Evolutionary conservation across 2,797 vertebrate species (phyloP).

Genomic region (Paratrypauchen microcephalus): DNA sequence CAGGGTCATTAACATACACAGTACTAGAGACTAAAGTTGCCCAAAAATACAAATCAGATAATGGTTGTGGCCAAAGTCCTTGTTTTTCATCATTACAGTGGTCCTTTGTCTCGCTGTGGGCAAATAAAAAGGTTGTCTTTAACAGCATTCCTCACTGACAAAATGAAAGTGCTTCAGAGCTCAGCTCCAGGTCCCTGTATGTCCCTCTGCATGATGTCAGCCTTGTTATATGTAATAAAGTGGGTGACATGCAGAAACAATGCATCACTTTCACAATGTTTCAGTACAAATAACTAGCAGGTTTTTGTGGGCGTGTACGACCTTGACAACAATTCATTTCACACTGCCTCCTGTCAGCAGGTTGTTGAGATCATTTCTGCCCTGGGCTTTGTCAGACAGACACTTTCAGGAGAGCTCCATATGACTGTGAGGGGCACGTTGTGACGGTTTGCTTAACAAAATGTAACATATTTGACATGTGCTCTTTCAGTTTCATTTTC

Average conservation of each 20-base stretch:
- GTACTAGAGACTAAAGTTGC: constrained; percentile 16
- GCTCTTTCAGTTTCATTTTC: not conserved
- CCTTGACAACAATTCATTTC: constrained; percentile 12
- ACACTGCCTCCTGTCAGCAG: not conserved
- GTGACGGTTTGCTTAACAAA: not conserved
- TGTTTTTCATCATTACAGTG: constrained; percentile 15
- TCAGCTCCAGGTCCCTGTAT: too few relatives aligned
- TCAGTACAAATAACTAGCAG: not conserved
- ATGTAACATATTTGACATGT: not conserved
- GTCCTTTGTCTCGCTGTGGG: constrained; percentile 18
- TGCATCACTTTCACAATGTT: not conserved
- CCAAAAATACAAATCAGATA: constrained; percentile 18
- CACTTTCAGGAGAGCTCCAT: constrained; percentile 30
- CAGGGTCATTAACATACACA: constrained; percentile 28
- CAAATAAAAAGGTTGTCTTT: constrained; percentile 14
- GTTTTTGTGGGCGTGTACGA: constrained; percentile 3
- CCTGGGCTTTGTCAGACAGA: constrained; percentile 36
- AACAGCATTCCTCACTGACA: constrained; percentile 33
- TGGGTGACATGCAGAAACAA: not conserved
- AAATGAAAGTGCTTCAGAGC: constrained; percentile 28
- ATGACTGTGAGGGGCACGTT: constrained; percentile 20
- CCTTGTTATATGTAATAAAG: not conserved
- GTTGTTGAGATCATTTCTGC: constrained; percentile 43
- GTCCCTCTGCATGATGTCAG: not conserved
- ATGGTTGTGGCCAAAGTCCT: not conserved